These are phyloP conservation scores for Netelia virgata DNA, from an alignment of 2,888 invertebrate species.

Conservation along the genomic window DNA sequence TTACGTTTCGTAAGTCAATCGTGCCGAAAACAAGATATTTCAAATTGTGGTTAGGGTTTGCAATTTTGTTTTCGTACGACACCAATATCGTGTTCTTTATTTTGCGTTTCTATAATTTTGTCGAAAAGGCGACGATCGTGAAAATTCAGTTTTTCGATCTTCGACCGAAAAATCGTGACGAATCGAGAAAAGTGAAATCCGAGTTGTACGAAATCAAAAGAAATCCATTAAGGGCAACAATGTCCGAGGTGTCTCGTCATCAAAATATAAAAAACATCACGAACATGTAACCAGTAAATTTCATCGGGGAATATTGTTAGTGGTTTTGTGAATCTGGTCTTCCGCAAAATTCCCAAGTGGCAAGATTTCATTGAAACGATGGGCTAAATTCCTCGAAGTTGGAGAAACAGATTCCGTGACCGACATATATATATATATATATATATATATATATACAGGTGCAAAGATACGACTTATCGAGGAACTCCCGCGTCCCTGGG, in stretches of 20 bases:
- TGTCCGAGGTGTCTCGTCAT: too few relatives aligned
- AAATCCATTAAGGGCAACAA: background rate
- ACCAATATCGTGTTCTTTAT: too few relatives aligned
- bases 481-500: slow-evolving; percentile 42
- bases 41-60: too few relatives aligned
- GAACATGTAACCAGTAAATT: background rate
- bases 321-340: slow-evolving; percentile 3
- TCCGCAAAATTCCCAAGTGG: background rate
- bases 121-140: too few relatives aligned
- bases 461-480: slow-evolving; percentile 51
- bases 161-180: too few relatives aligned
- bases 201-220: background rate
- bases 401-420: slow-evolving; percentile 5
- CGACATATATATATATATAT: too few relatives aligned
- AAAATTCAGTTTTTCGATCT: too few relatives aligned
- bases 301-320: background rate
- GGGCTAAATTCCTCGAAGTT: slow-evolving; percentile 24
- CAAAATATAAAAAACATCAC: background rate
- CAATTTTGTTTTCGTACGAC: too few relatives aligned
- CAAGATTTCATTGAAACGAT: slow-evolving; percentile 18
- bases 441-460: background rate
- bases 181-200: too few relatives aligned
- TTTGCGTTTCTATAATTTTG: too few relatives aligned
- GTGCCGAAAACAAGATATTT: too few relatives aligned
- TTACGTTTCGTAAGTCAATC: too few relatives aligned